Percentiles rank a stretch among this genome's conserved stretches.
These are phyloP conservation scores for Teleopsis dalmanni DNA, from an alignment of 1,140 invertebrate species.

Conservation along the genomic window DNA sequence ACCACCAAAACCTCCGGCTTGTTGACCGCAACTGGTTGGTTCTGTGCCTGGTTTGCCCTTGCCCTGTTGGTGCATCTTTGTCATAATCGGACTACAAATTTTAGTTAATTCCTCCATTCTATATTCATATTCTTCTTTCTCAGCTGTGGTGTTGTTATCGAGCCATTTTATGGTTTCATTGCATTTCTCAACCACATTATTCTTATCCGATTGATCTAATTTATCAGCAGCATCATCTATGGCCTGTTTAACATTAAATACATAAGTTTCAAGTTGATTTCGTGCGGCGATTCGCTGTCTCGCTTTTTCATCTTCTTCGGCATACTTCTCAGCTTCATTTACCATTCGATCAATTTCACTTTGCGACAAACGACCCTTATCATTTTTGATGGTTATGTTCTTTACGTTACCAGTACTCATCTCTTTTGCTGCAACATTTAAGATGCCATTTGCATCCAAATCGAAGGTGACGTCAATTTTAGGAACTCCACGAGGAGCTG, in stretches of 20 bases:
- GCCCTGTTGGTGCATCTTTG: constrained; percentile 46
- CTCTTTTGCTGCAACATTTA: constrained; percentile 57
- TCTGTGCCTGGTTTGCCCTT: neutral
- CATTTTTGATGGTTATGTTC: constrained; percentile 80
- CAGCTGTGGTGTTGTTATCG: constrained; percentile 55
- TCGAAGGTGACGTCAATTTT: constrained; percentile 66
- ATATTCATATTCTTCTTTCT: constrained; percentile 58
- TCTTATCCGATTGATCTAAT: constrained; percentile 54
- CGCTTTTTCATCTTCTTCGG: constrained; percentile 58
- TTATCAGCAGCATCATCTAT: constrained; percentile 50
- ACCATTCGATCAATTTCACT: constrained; percentile 64
- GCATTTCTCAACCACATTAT: constrained; percentile 52
- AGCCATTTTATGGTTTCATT: constrained; percentile 55
- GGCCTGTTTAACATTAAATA: constrained; percentile 60
- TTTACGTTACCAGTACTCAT: constrained; percentile 50
- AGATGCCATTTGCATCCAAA: constrained; percentile 54
- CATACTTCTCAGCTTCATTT: constrained; percentile 30
- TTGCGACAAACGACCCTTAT: constrained; percentile 71
- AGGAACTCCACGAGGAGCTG: constrained; percentile 70
- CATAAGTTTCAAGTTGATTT: constrained; percentile 61
- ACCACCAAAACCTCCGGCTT: constrained; percentile 27
- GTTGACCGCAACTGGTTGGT: constrained; percentile 24
- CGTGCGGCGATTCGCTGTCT: constrained; percentile 54
- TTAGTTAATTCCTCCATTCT: constrained; percentile 50
- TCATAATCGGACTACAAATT: constrained; percentile 48